A percentile compares a stretch with the other conserved stretches of the same genome.
Evolutionary conservation across 2,113 vertebrate genomes (phyloP).

Genomic region (Plestiodon gilberti): DNA sequence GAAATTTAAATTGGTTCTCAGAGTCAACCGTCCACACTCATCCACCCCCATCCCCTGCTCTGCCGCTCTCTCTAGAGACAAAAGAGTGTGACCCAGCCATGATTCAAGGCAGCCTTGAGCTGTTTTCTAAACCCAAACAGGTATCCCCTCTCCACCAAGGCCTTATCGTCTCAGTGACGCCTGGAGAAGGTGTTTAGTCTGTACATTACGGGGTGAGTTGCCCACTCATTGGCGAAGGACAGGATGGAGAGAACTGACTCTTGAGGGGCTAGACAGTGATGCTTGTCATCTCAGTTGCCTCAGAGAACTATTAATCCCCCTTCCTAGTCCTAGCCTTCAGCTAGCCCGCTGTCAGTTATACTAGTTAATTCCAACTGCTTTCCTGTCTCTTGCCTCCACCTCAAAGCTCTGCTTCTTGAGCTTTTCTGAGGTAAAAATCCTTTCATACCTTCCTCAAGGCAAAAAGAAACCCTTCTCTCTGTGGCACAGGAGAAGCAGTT

Average conservation of each 20-base stretch:
- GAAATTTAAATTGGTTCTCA: not conserved
- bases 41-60: not conserved
- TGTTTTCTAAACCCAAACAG: slow-evolving; percentile 57
- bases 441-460: not conserved
- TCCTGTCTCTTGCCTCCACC: too few relatives aligned
- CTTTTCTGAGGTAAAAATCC: not conserved
- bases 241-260: not conserved
- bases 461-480: not conserved
- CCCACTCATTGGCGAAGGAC: not conserved
- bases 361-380: not conserved
- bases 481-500: not conserved
- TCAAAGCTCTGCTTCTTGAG: not conserved
- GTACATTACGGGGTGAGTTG: not conserved
- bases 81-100: not conserved
- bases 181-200: slow-evolving; percentile 50
- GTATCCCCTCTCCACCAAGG: not conserved
- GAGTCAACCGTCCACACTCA: not conserved
- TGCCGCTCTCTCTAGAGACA: not conserved
- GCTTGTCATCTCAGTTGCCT: not conserved
- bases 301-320: too few relatives aligned
- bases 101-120: slow-evolving; percentile 50
- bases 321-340: not conserved
- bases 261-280: not conserved
- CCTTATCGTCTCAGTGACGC: slow-evolving; percentile 43
- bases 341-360: not conserved